Base-by-base conservation (phyloP, 2,113 vertebrate genomes). In the Xiphophorus maculatus region DNA sequence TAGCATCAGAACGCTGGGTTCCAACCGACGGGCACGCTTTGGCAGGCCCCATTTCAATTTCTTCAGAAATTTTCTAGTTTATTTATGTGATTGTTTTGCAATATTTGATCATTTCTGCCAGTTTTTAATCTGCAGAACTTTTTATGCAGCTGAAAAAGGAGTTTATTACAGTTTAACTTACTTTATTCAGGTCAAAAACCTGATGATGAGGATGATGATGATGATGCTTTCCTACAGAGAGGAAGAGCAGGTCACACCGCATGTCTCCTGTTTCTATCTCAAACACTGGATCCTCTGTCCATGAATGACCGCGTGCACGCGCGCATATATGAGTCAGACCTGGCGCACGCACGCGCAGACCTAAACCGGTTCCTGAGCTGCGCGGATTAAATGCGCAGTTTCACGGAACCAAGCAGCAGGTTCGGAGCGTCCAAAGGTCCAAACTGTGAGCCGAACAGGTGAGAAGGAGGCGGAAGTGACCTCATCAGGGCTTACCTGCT, bases 311-410 rank as follows among this genome's bases (percentile, higher is more conserved):
- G 63, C 19, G 17, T 11, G 32, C 14, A 32, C 60, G 3, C 48
- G 13, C 30, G 8, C 68, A 17, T 19, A 30, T 13, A 54, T 68
- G 33, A 3, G 19, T 6, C 42, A n/a, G 70, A 60, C 37, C 9
- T 58, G 51, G 25, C 61, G n/a, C 30, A 0, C 7, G 40, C 4
- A 25, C 63, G 29, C 37, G 0, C 30, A 42, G 42, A 68, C 40
- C 40, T 4, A 72, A 79, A 79, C 85, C 79, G 63, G 82, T 84
- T 82, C 42, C 28, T 54, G 19, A 9, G 1, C 14, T 27, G 13
- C 54, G 5, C n/a, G 4, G 28, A 30, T 44, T 17, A 29, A 15
- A 63, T 7, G n/a, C 7, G 13, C 51, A n/a, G 51, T 10, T 58
- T 58, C 51, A 58, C 17, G 25, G 51, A 58, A n/a, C 25, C 22